Conservation (phyloP, 30 jellyfish, hydroid and myxozoan genomes). For the Chironex yamaguchii region DNA sequence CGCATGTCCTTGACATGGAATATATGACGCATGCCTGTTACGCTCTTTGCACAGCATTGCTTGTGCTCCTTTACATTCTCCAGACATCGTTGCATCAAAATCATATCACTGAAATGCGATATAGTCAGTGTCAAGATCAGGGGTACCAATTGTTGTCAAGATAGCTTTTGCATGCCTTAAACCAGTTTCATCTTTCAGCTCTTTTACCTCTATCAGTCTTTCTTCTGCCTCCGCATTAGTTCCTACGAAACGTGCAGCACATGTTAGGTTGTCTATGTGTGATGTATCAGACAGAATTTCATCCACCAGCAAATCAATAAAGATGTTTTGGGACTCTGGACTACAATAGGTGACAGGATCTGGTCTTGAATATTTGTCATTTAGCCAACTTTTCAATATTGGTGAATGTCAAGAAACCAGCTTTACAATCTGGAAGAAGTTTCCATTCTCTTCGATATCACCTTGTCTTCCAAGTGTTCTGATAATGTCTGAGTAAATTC, state of each 20-base stretch:
- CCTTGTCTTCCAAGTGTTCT: conserved; percentile 49
- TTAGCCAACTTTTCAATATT: conserved; percentile 6
- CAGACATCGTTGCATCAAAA: no score
- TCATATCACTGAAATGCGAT: no score
- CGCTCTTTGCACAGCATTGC: no score
- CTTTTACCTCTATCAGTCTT: no score
- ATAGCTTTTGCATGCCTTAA: no score
- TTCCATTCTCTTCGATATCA: conserved; percentile 18
- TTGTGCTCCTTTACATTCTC: no score
- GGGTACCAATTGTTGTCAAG: no score
- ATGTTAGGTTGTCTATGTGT: conserved; percentile 12
- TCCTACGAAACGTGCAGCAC: conserved; percentile 21
- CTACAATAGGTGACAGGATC: conserved; percentile 21
- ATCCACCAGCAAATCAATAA: no score
- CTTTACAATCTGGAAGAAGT: conserved; percentile 17
- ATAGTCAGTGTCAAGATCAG: no score
- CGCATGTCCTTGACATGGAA: conserved; percentile 41
- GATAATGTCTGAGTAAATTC: conserved; percentile 14
- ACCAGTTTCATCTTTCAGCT: no score
- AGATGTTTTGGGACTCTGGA: conserved; percentile 22
- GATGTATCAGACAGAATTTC: conserved; percentile 36
- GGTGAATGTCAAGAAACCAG: conserved; percentile 48
- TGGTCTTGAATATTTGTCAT: conserved; percentile 5
- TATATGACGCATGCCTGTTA: conserved; percentile 13
- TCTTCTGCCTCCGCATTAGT: conserved; percentile 3